Evolutionary conservation across 2,888 invertebrate species (phyloP).

Genomic region (Eurytoma californica): DNA sequence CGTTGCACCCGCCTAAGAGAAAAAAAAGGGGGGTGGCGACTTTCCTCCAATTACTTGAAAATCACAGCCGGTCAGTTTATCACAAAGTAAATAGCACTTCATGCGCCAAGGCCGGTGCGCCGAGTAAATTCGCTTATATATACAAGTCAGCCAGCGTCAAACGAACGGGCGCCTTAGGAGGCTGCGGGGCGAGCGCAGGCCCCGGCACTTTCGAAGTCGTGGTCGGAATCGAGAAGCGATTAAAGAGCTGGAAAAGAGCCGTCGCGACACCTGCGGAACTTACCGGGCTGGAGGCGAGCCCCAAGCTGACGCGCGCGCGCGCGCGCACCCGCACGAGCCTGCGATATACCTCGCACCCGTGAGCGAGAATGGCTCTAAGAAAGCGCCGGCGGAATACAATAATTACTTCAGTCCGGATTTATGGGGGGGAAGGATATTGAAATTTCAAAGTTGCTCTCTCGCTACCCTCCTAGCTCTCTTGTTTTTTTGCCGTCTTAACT

Average conservation of each 20-base stretch:
- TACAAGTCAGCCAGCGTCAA: neutral
- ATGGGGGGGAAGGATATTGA: constrained; percentile 73
- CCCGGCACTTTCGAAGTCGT: constrained; percentile 57
- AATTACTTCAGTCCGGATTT: constrained; percentile 74
- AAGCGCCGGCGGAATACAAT: constrained; percentile 71
- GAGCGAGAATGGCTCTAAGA: constrained; percentile 69
- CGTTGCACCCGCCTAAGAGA: neutral
- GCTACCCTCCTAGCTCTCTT: neutral
- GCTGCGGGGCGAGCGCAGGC: constrained; percentile 50
- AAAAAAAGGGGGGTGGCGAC: neutral
- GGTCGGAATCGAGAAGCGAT: constrained; percentile 61
- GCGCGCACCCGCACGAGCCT: neutral
- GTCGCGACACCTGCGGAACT: constrained; percentile 56
- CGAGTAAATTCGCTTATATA: constrained; percentile 29
- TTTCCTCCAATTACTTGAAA: constrained; percentile 40
- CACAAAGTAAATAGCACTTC: constrained; percentile 21
- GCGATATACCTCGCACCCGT: constrained; percentile 64
- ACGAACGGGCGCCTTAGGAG: constrained; percentile 35
- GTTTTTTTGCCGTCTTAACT: neutral
- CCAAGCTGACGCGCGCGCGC: constrained; percentile 8
- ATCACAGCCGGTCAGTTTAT: constrained; percentile 49
- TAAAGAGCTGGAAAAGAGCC: constrained; percentile 63
- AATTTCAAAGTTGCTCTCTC: constrained; percentile 66
- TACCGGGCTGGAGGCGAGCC: constrained; percentile 66
- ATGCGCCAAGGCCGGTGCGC: neutral